These are phyloP conservation scores for Lepidurus arcticus DNA, from an alignment of 1,140 invertebrate species.

Conservation along the genomic window DNA sequence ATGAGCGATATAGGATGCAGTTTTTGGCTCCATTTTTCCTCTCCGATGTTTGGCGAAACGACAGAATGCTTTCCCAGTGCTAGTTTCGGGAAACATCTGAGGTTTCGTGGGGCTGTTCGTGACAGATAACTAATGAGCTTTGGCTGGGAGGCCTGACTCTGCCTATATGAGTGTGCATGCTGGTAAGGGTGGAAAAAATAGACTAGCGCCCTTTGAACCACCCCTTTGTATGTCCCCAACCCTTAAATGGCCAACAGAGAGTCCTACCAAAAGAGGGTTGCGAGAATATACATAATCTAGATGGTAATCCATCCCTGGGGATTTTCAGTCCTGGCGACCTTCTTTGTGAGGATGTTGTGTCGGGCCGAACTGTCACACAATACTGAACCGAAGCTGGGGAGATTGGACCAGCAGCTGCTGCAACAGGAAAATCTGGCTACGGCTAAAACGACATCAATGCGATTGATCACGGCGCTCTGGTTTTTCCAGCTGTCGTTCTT, in stretches of 20 bases:
- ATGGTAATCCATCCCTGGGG: neutral
- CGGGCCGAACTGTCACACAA: neutral
- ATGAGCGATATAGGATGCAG: neutral
- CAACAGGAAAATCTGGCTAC: neutral
- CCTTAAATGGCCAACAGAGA: neutral
- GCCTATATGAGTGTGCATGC: neutral
- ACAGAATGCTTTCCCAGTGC: neutral
- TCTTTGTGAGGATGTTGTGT: constrained; percentile 3
- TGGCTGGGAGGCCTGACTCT: neutral
- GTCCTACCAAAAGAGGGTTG: neutral
- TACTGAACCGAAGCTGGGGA: neutral
- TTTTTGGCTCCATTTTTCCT: neutral
- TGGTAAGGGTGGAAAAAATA: constrained; percentile 1
- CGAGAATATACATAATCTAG: neutral
- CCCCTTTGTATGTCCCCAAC: neutral
- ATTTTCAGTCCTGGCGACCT: neutral
- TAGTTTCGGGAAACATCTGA: neutral
- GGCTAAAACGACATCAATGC: too few relatives aligned
- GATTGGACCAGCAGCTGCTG: constrained; percentile 8
- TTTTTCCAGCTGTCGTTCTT: too few relatives aligned
- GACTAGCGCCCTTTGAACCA: neutral
- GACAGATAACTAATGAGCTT: constrained; percentile 22
- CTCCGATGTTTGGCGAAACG: neutral
- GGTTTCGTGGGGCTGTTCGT: constrained; percentile 7
- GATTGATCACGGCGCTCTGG: too few relatives aligned